Evolutionary conservation across 2,113 vertebrate species (phyloP).

Genomic region (Crotalus viridis): DNA sequence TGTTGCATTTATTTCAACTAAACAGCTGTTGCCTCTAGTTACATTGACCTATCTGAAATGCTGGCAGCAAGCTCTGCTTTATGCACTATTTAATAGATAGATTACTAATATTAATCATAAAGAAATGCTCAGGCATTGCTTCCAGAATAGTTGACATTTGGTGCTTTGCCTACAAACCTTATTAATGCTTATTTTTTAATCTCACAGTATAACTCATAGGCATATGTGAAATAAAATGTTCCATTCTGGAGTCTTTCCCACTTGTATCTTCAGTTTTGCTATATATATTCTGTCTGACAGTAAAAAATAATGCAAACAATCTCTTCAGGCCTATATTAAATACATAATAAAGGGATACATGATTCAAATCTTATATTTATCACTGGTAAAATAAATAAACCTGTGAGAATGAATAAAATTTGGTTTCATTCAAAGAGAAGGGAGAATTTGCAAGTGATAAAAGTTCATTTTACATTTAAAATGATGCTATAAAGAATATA

Average conservation of each 20-base stretch:
- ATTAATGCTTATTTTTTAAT: constrained; percentile 17
- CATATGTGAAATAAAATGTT: constrained; percentile 31
- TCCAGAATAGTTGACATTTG: constrained; percentile 29
- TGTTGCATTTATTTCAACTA: constrained; percentile 20
- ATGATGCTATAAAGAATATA: neutral
- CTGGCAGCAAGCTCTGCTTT: constrained; percentile 23
- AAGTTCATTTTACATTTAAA: neutral
- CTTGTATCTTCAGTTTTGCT: constrained; percentile 46
- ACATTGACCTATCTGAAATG: constrained; percentile 56
- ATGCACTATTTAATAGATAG: constrained; percentile 59
- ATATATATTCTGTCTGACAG: constrained; percentile 59
- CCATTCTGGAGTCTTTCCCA: constrained; percentile 44
- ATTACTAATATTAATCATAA: constrained; percentile 58
- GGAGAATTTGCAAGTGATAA: neutral
- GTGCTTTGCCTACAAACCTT: constrained; percentile 50
- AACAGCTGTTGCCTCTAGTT: constrained; percentile 46
- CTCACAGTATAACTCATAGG: constrained; percentile 55
- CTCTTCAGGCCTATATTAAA: neutral
- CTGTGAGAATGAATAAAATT: constrained; percentile 50
- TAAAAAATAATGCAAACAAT: constrained; percentile 50
- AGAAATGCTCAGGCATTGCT: constrained; percentile 27
- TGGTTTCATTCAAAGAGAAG: constrained; percentile 19
- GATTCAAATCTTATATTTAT: constrained; percentile 61
- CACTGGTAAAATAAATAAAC: constrained; percentile 66
- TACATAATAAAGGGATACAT: constrained; percentile 52